These are phyloP conservation scores for Sorex fumeus DNA, from an alignment of 2,113 vertebrate genomes.

Conservation along the genomic window DNA sequence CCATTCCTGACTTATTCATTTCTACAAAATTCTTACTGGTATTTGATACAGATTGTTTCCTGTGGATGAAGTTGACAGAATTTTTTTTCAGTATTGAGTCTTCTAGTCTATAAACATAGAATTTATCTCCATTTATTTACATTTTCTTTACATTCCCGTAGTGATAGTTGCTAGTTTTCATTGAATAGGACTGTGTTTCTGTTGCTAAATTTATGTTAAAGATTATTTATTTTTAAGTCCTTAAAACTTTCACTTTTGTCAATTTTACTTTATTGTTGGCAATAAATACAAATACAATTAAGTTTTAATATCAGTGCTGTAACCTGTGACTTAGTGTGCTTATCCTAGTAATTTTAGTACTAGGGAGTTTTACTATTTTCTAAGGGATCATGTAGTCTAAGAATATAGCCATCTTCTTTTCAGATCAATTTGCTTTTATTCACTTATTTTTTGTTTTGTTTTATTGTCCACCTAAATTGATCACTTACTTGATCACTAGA, in stretches of 20 bases:
- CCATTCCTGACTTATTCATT: no score
- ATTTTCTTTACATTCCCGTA: slow-evolving; percentile 18
- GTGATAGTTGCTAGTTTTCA: background rate
- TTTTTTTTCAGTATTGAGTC: background rate
- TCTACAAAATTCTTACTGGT: no score
- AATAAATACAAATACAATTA: background rate
- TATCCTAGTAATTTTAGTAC: no score
- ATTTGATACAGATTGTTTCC: slow-evolving; percentile 8
- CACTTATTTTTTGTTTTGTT: slow-evolving; percentile 15
- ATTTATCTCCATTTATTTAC: background rate
- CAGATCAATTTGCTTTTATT: background rate
- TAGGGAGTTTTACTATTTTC: no score
- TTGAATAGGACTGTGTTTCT: background rate
- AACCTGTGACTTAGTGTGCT: background rate
- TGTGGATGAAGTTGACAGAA: background rate
- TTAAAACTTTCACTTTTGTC: slow-evolving; percentile 35
- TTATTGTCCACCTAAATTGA: background rate
- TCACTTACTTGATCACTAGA: no score
- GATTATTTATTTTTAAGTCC: background rate
- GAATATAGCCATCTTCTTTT: background rate
- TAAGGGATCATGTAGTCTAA: no score
- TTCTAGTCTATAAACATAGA: background rate
- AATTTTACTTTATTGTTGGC: slow-evolving; percentile 30
- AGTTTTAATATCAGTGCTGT: background rate
- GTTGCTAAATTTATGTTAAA: slow-evolving; percentile 46